These are phyloP conservation scores for Seriola aureovittata DNA, from an alignment of 2,113 vertebrate genomes.

Conservation along the genomic window DNA sequence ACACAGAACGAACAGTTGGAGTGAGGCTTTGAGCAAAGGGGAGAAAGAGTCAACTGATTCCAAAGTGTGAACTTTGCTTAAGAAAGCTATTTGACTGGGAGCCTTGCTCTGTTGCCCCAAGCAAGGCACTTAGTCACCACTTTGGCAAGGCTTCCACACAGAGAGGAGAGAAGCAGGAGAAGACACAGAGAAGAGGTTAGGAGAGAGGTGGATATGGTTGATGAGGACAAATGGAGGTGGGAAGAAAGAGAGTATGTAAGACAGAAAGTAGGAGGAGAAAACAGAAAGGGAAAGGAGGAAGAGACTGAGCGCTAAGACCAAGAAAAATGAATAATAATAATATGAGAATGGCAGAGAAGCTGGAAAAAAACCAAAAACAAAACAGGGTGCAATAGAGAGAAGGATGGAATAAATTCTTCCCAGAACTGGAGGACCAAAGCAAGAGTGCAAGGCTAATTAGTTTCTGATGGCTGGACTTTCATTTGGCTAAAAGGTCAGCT, in stretches of 20 bases:
- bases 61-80: constrained; percentile 73
- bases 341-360: constrained; percentile 22
- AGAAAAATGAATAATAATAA: constrained; percentile 47
- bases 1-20: constrained; percentile 57
- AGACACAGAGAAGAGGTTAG: constrained; percentile 36
- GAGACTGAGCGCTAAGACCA: constrained; percentile 12
- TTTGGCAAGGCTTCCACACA: constrained; percentile 69
- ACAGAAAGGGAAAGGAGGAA: constrained; percentile 9
- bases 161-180: constrained; percentile 36
- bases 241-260: constrained; percentile 21
- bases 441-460: constrained; percentile 80
- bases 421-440: constrained; percentile 69
- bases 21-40: constrained; percentile 65
- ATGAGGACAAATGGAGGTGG: constrained; percentile 54
- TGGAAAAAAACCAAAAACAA: constrained; percentile 19
- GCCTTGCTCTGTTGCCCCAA: constrained; percentile 61
- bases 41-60: constrained; percentile 73
- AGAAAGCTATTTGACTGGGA: constrained; percentile 74
- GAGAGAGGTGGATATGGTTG: constrained; percentile 51
- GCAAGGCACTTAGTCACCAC: constrained; percentile 72
- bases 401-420: constrained; percentile 56
- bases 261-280: constrained; percentile 37
- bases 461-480: constrained; percentile 80
- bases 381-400: constrained; percentile 24
- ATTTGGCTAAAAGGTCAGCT: constrained; percentile 82